Conservation (phyloP, 2,797 vertebrate species). For the Geotrypetes seraphini region DNA sequence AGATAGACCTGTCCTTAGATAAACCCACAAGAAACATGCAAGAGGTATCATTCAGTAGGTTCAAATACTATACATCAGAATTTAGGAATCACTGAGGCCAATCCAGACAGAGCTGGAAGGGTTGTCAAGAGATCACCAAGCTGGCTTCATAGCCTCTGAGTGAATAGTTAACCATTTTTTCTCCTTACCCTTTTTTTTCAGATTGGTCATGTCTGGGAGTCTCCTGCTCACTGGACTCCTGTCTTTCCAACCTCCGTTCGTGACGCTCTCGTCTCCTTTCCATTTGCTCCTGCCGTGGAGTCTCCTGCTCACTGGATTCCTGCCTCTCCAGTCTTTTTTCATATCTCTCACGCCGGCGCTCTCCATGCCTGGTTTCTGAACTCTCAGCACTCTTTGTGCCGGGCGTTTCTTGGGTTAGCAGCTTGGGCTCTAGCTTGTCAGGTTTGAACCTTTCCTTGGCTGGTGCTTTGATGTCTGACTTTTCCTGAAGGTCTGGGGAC, state of each 20-base stretch:
- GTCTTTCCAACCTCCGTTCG: conserved; percentile 23
- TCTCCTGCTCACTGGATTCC: conserved; percentile 82
- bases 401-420: conserved; percentile 1
- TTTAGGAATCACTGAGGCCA: too few species aligned
- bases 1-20: too few species aligned
- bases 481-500: conserved; percentile 26
- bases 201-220: conserved; percentile 39
- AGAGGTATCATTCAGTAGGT: too few species aligned
- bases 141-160: too few species aligned
- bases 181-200: conserved; percentile 23
- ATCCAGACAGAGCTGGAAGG: too few species aligned
- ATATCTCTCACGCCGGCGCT: conserved; percentile 57
- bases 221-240: conserved; percentile 57
- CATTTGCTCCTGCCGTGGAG: conserved; percentile 54
- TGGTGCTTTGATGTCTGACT: conserved; percentile 9
- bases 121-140: too few species aligned
- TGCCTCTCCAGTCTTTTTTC: conserved; percentile 71
- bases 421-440: conserved; percentile 18
- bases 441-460: conserved; percentile 16
- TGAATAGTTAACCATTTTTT: too few species aligned
- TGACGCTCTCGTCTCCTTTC: conserved; percentile 60
- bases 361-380: conserved; percentile 11
- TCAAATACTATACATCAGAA: too few species aligned
- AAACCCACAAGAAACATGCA: too few species aligned
- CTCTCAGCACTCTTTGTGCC: conserved; percentile 18